Percentiles rank a stretch among this genome's conserved stretches.
Conservation (phyloP, 1,140 invertebrate species). For the Bursaphelenchus mucronatus region DNA sequence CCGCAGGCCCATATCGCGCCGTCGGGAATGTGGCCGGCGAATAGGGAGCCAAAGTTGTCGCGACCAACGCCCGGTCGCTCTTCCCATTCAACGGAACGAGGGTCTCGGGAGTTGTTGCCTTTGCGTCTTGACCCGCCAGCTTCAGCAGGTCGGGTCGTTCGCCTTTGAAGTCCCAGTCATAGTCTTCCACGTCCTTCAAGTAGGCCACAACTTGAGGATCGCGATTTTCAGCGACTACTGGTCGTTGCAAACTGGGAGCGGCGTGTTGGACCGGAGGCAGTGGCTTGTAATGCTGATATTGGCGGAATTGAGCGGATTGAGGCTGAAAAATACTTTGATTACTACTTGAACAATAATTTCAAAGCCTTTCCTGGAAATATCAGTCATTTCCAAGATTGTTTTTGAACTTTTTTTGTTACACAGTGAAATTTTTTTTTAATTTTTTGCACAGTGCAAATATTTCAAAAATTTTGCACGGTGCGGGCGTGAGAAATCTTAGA, state of each 20-base stretch:
- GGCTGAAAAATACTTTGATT: neutral
- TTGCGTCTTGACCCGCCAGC: constrained; percentile 10
- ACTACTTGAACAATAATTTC: too few species aligned
- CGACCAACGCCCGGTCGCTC: constrained; percentile 3
- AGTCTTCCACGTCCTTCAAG: constrained; percentile 12
- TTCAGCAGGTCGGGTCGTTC: constrained; percentile 2
- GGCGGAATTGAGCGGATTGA: neutral
- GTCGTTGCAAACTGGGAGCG: neutral
- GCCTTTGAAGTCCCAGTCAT: constrained; percentile 12
- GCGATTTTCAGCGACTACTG: constrained; percentile 2
- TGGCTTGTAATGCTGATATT: neutral
- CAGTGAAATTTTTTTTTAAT: too few species aligned
- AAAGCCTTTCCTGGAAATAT: too few species aligned
- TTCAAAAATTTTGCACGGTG: too few species aligned
- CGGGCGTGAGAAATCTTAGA: too few species aligned
- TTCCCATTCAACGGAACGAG: constrained; percentile 10
- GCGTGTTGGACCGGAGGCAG: neutral
- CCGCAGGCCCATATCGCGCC: too few species aligned
- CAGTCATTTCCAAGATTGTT: too few species aligned
- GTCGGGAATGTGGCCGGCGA: neutral
- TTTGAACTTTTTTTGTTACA: too few species aligned
- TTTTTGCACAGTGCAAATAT: too few species aligned
- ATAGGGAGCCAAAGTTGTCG: constrained; percentile 7
- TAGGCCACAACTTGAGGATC: constrained; percentile 16
- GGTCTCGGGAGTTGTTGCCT: constrained; percentile 9